Percentiles rank a stretch among this genome's conserved stretches.
Evolutionary conservation across 2,797 vertebrate species (phyloP).

Genomic region (Lacerta viridis): DNA sequence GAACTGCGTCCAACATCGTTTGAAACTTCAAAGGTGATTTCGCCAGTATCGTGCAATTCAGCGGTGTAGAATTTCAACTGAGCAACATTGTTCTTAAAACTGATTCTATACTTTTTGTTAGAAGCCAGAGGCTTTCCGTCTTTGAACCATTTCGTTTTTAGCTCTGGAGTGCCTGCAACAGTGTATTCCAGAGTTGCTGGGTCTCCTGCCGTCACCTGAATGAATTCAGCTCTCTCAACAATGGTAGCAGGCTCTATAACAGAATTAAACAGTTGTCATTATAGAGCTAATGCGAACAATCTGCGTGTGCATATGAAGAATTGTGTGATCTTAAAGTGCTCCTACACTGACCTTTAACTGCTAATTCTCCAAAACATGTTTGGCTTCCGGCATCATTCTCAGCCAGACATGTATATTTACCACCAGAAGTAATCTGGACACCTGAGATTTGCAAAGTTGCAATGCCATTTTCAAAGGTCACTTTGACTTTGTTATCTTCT

Average conservation of each 20-base stretch:
- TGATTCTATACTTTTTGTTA: constrained; percentile 95
- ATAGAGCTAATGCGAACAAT: constrained; percentile 47
- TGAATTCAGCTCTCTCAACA: constrained; percentile 91
- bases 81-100: constrained; percentile 92
- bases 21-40: constrained; percentile 94
- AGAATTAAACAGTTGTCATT: constrained; percentile 73
- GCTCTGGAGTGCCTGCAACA: constrained; percentile 93
- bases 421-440: constrained; percentile 88
- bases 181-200: constrained; percentile 93
- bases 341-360: constrained; percentile 93
- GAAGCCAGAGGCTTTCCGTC: constrained; percentile 91
- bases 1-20: constrained; percentile 96
- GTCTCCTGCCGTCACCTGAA: constrained; percentile 95
- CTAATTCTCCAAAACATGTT: constrained; percentile 92
- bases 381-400: constrained; percentile 97
- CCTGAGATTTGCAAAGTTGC: constrained; percentile 86
- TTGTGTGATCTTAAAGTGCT: constrained; percentile 40
- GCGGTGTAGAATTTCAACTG: constrained; percentile 92
- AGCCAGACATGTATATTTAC: constrained; percentile 93
- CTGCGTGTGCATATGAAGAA: constrained; percentile 34
- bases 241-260: constrained; percentile 95
- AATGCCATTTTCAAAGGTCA: constrained; percentile 90
- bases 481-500: constrained; percentile 91
- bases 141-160: constrained; percentile 97
- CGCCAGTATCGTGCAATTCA: constrained; percentile 92